phyloP scores from a whole-genome alignment of 2,888 invertebrate species.

The Calephelis perditalis region DNA sequence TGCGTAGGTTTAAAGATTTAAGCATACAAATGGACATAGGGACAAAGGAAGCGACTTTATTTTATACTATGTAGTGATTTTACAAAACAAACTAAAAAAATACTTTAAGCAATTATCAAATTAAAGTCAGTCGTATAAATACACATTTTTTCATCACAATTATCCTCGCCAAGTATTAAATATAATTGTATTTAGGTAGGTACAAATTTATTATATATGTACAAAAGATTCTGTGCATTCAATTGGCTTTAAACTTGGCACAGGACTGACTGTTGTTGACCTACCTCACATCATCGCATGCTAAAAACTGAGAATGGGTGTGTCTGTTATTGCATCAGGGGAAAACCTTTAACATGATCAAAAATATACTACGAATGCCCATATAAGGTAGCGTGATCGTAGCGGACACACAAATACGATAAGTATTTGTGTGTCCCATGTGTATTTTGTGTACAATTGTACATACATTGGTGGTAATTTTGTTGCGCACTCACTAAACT shows the following conservation, averaged over 20 bases:
- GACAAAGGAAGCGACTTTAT: too few species aligned
- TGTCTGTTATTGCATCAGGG: slow-evolving; percentile 1
- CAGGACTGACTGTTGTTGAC: slow-evolving; percentile 20
- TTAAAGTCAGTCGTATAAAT: neutral
- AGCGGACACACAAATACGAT: neutral
- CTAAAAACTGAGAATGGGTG: slow-evolving; percentile 7
- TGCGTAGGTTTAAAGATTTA: too few species aligned
- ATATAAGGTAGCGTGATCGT: neutral
- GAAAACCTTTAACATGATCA: neutral
- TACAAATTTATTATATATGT: neutral
- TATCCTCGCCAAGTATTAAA: slow-evolving; percentile 1
- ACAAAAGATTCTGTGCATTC: slow-evolving; percentile 6
- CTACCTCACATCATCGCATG: slow-evolving; percentile 21
- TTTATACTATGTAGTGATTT: too few species aligned
- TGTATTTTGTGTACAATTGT: too few species aligned
- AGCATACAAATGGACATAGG: too few species aligned
- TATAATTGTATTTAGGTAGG: neutral
- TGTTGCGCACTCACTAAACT: too few species aligned
- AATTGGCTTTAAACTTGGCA: slow-evolving; percentile 17
- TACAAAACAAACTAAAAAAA: too few species aligned
- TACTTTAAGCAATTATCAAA: too few species aligned
- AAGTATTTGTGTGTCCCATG: too few species aligned
- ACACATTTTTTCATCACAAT: neutral
- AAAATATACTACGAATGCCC: neutral
- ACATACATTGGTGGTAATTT: too few species aligned